Conservation (phyloP, 2,113 vertebrate genomes). For the Thunnus maccoyii region DNA sequence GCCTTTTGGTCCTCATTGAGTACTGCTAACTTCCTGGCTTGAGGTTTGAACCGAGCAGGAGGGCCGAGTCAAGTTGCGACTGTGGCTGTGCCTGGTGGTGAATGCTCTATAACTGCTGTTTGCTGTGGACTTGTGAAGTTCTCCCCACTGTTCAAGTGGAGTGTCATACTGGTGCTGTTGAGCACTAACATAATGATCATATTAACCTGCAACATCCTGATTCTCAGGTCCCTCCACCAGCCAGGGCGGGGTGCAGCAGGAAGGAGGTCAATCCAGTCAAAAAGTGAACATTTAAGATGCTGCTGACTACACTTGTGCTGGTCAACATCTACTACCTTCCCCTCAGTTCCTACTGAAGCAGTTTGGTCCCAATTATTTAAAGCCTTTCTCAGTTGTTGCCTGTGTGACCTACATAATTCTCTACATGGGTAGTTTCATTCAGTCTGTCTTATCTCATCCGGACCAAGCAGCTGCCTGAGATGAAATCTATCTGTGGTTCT, state of each 20-base stretch:
- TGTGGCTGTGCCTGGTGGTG: conserved; percentile 5
- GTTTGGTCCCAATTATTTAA: not conserved
- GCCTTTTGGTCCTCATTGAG: conserved; percentile 37
- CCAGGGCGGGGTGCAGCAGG: conserved; percentile 11
- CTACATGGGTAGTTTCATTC: conserved; percentile 29
- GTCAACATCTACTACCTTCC: conserved; percentile 24
- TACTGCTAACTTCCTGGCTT: conserved; percentile 41
- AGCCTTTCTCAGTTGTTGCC: conserved; percentile 12
- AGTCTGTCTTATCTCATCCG: conserved; percentile 47
- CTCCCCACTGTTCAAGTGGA: not conserved
- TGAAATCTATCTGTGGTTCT: conserved; percentile 10
- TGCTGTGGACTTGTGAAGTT: not conserved
- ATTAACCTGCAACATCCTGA: conserved; percentile 26
- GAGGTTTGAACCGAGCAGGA: conserved; percentile 66
- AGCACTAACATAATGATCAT: not conserved
- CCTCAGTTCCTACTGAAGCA: not conserved
- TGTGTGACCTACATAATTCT: not conserved
- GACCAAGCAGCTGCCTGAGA: conserved; percentile 42
- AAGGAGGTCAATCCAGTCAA: conserved; percentile 46
- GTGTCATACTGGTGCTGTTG: not conserved
- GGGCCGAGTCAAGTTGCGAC: conserved; percentile 15
- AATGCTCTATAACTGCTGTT: not conserved
- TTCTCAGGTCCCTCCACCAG: conserved; percentile 32
- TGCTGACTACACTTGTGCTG: conserved; percentile 26
- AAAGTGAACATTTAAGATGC: conserved; percentile 27